phyloP scores from a whole-genome alignment of 2,113 vertebrate species.

The Podocnemis expansa region DNA sequence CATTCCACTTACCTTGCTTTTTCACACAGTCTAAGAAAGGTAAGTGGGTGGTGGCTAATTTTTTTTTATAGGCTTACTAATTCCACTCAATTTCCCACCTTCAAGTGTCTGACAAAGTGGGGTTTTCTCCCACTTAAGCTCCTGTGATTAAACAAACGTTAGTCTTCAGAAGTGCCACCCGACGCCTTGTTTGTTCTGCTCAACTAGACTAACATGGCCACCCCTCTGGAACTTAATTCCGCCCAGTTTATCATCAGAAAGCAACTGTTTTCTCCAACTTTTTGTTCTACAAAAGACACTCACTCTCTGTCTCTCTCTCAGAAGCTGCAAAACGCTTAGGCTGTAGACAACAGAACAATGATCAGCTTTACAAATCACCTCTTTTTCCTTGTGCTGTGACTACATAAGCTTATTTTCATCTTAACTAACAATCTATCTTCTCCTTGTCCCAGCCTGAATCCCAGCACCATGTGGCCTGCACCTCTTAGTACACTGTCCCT shows the following conservation, averaged over 20 bases:
- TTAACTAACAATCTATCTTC: not conserved
- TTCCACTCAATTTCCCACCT: too few relatives aligned
- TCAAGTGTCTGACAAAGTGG: too few relatives aligned
- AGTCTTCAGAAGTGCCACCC: too few relatives aligned
- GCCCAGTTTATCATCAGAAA: not conserved
- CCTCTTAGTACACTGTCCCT: not conserved
- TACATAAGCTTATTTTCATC: not conserved
- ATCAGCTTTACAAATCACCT: rapidly evolving
- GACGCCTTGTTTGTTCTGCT: too few relatives aligned
- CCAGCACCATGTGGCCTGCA: not conserved
- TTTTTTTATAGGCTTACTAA: rapidly evolving
- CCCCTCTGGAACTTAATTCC: too few relatives aligned
- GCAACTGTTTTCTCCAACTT: not conserved
- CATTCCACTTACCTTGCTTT: rapidly evolving
- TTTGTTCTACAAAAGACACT: not conserved
- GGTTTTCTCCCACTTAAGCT: too few relatives aligned
- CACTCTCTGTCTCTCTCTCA: not conserved
- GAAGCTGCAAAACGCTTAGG: not conserved
- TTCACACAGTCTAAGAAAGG: rapidly evolving
- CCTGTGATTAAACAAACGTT: too few relatives aligned
- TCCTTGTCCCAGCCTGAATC: not conserved
- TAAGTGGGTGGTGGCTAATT: not conserved
- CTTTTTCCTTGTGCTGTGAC: rapidly evolving
- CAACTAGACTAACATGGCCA: too few relatives aligned
- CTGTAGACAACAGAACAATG: not conserved